phyloP scores from a whole-genome alignment of 2,113 vertebrate genomes.

The Salvelinus fontinalis region DNA sequence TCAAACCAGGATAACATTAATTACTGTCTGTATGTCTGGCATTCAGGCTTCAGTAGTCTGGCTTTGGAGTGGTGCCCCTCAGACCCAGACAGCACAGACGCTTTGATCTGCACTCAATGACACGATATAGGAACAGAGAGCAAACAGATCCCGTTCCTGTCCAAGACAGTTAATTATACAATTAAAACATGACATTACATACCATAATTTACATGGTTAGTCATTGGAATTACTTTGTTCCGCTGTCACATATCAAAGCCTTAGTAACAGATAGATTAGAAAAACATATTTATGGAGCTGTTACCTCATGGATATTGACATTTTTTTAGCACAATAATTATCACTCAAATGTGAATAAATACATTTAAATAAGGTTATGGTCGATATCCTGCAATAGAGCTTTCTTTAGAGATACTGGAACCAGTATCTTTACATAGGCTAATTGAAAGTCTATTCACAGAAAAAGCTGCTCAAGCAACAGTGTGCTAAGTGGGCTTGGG shows the following conservation, averaged over 20 bases:
- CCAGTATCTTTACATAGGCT: neutral
- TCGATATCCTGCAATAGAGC: neutral
- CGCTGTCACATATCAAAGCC: too few species aligned
- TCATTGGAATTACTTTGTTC: neutral
- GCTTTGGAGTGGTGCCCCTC: conserved; percentile 20
- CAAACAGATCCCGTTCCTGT: conserved; percentile 20
- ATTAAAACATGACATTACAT: conserved; percentile 32
- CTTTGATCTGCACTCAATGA: conserved; percentile 33
- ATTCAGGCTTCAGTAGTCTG: conserved; percentile 6
- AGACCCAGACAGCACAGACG: neutral
- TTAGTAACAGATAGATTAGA: too few species aligned
- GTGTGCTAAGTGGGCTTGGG: neutral
- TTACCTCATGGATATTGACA: too few species aligned
- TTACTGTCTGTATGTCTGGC: conserved; percentile 34
- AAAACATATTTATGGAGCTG: too few species aligned
- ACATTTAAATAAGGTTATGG: too few species aligned
- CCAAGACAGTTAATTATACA: neutral
- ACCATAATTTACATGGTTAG: neutral
- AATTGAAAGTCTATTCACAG: neutral
- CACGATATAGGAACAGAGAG: conserved; percentile 19
- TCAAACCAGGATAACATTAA: conserved; percentile 51
- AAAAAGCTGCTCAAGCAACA: neutral
- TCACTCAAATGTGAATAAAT: too few species aligned
- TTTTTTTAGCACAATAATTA: too few species aligned
- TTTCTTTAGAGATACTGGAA: neutral